Evolutionary conservation across 2,797 vertebrate genomes (phyloP).

Genomic region (Catharus ustulatus): DNA sequence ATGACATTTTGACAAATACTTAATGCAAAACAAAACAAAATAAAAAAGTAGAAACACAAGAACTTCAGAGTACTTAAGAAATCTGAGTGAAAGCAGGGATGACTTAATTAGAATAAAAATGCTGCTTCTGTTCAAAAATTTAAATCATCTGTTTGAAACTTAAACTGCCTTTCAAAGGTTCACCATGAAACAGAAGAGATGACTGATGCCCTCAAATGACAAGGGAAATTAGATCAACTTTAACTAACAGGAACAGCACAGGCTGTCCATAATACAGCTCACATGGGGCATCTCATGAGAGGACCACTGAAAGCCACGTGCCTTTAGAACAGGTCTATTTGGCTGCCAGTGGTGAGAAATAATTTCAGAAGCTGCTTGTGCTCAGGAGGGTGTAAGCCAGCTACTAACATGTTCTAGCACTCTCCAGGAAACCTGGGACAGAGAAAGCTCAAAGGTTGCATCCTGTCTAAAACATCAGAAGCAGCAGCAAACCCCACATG

Average conservation of each 20-base stretch:
- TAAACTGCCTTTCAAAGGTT: background rate
- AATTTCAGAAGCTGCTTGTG: no score
- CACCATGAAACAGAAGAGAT: background rate
- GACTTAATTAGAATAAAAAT: background rate
- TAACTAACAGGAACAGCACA: background rate
- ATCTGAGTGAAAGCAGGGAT: background rate
- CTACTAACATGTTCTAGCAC: no score
- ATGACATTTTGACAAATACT: background rate
- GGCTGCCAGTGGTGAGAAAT: no score
- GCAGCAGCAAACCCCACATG: no score
- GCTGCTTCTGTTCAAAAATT: background rate
- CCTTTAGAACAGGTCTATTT: fast-evolving
- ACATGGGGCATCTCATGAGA: background rate
- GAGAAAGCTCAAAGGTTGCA: no score
- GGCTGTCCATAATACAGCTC: background rate
- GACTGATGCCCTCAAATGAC: conserved; percentile 14
- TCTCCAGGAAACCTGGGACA: no score
- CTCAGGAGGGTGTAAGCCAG: no score
- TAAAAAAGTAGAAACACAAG: background rate
- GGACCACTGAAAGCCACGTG: background rate
- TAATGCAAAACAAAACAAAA: background rate
- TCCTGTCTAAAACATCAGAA: no score
- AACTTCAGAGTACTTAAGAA: background rate
- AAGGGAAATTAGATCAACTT: background rate
- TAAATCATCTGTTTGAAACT: conserved; percentile 5